Evolutionary conservation across 2,888 invertebrate genomes (phyloP).

Genomic region (Amblyteles armatorius): DNA sequence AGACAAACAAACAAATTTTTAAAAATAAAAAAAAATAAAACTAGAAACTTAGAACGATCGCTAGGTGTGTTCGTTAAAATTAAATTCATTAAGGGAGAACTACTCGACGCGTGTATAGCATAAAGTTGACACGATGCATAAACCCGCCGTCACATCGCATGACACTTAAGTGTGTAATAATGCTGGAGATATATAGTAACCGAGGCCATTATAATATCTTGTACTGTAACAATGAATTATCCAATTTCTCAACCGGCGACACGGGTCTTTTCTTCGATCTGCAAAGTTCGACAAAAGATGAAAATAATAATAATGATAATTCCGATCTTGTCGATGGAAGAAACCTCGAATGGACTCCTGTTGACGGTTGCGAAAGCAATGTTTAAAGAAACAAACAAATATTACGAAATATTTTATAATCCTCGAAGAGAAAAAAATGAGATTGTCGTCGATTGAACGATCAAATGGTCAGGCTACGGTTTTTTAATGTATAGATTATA

Average conservation of each 20-base stretch:
- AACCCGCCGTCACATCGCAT: conserved; percentile 24
- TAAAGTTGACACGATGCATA: conserved; percentile 28
- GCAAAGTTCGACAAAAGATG: neutral
- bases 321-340: conserved; percentile 37
- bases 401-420: conserved; percentile 64
- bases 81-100: conserved; percentile 51
- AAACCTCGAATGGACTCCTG: conserved; percentile 17
- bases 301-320: conserved; percentile 13
- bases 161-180: conserved; percentile 49
- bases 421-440: conserved; percentile 20
- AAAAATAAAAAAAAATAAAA: neutral
- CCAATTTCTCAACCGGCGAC: conserved; percentile 55
- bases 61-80: conserved; percentile 57
- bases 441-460: conserved; percentile 37
- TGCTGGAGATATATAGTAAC: conserved; percentile 73
- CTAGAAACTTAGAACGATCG: conserved; percentile 43
- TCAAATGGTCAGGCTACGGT: conserved; percentile 21
- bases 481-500: conserved; percentile 16
- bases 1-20: neutral
- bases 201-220: conserved; percentile 77
- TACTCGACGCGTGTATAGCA: conserved; percentile 16
- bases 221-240: conserved; percentile 75
- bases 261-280: conserved; percentile 30
- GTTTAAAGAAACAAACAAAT: conserved; percentile 43
- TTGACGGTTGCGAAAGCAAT: conserved; percentile 53